Conservation (phyloP, 2,797 vertebrate species). For the Phrynocephalus guinanensis region DNA sequence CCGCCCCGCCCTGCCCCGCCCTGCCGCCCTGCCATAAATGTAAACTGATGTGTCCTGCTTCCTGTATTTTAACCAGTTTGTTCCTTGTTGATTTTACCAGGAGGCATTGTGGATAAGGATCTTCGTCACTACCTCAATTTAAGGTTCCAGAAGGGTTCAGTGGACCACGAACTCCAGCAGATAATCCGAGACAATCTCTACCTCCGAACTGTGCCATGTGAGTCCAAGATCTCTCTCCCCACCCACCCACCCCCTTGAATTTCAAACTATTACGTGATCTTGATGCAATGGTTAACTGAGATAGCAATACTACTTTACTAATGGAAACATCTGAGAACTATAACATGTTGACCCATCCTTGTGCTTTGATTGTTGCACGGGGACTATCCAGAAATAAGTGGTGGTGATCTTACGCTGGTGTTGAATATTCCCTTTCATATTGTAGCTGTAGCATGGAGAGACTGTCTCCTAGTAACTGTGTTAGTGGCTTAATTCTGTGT, state of each 20-base stretch:
- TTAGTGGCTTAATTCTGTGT: background rate
- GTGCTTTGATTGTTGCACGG: fast-evolving
- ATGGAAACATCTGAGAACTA: background rate
- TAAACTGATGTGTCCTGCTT: slow-evolving; percentile 10
- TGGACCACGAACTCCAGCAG: slow-evolving; percentile 98
- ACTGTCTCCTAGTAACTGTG: background rate
- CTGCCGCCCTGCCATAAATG: background rate
- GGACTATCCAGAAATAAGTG: background rate
- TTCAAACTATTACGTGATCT: fast-evolving
- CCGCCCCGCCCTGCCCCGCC: no score
- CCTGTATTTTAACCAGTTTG: slow-evolving; percentile 49
- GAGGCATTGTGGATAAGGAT: slow-evolving; percentile 97
- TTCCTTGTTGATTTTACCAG: slow-evolving; percentile 77
- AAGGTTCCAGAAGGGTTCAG: slow-evolving; percentile 97
- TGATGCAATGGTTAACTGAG: background rate
- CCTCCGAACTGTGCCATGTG: slow-evolving; percentile 97
- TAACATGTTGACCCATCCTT: background rate
- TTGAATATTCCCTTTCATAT: background rate
- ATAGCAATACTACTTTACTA: background rate
- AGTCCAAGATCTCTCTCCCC: slow-evolving; percentile 75
- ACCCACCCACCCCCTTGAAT: no score
- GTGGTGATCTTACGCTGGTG: slow-evolving; percentile 14
- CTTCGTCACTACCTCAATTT: slow-evolving; percentile 99
- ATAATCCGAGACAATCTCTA: slow-evolving; percentile 99
- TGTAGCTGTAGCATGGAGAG: background rate